These are phyloP conservation scores for Melanogrammus aeglefinus DNA, from an alignment of 2,797 vertebrate genomes.

Conservation along the genomic window DNA sequence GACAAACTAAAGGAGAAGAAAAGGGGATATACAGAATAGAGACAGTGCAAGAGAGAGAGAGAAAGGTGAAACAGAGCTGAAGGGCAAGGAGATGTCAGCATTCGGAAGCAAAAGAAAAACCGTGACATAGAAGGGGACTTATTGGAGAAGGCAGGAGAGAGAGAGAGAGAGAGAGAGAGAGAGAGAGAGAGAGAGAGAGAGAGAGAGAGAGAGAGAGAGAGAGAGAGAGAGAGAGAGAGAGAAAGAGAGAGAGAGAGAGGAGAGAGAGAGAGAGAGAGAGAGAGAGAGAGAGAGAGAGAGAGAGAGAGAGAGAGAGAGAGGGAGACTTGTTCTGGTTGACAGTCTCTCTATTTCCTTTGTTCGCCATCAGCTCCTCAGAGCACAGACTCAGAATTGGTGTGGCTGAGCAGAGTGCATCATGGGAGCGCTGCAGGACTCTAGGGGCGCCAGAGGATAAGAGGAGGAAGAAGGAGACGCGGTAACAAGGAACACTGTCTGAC, in stretches of 20 bases:
- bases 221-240: conserved; percentile 9
- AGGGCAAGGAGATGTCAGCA: background rate
- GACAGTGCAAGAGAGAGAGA: conserved; percentile 3
- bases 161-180: conserved; percentile 2
- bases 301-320: background rate
- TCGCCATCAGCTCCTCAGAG: conserved; percentile 38
- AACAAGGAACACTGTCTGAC: conserved; percentile 34
- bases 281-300: too few species aligned
- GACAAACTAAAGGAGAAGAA: conserved; percentile 7
- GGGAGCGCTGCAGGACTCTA: background rate
- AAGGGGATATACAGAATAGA: background rate
- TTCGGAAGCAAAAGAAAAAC: conserved; percentile 2
- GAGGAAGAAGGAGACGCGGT: background rate
- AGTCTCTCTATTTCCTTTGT: conserved; percentile 38
- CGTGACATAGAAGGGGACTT: background rate
- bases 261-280: background rate
- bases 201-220: conserved; percentile 16
- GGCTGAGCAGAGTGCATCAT: background rate
- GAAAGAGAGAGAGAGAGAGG: background rate
- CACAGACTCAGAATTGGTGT: background rate
- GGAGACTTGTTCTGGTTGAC: conserved; percentile 29
- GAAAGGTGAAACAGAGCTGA: background rate
- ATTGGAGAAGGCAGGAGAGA: background rate
- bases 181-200: conserved; percentile 25
- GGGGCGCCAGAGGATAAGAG: background rate